Conservation (phyloP, 2,888 invertebrate species). For the Heliconius erato region DNA sequence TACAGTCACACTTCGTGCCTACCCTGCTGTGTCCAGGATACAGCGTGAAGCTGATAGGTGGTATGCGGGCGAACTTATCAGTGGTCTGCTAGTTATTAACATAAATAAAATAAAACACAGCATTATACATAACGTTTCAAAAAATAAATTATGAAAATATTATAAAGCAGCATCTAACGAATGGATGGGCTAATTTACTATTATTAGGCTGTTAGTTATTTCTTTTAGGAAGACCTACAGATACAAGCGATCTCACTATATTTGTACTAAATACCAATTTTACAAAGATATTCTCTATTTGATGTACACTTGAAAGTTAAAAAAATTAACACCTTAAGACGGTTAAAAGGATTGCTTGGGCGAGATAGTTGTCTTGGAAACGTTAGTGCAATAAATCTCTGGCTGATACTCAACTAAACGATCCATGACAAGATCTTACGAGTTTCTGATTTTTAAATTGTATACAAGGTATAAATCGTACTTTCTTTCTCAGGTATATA, state of each 20-base stretch:
- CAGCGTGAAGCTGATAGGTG: no score
- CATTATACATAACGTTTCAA: no score
- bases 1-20: no score
- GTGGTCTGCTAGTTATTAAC: no score
- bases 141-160: no score
- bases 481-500: not conserved
- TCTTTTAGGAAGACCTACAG: no score
- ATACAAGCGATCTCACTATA: not conserved
- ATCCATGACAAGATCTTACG: not conserved
- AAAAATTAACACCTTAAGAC: slow-evolving; percentile 7
- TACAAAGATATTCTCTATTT: not conserved
- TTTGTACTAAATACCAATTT: not conserved
- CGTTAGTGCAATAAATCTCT: slow-evolving; percentile 27
- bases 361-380: slow-evolving; percentile 16
- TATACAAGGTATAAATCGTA: not conserved
- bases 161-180: no score
- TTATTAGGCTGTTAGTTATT: no score
- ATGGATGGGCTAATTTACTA: no score
- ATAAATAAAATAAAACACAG: no score
- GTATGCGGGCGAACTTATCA: no score
- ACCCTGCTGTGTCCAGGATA: no score
- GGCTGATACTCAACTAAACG: slow-evolving; percentile 7
- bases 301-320: slow-evolving; percentile 7
- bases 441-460: not conserved
- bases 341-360: slow-evolving; percentile 27